phyloP scores from a whole-genome alignment of 2,797 vertebrate species.

The Cuculus canorus region DNA sequence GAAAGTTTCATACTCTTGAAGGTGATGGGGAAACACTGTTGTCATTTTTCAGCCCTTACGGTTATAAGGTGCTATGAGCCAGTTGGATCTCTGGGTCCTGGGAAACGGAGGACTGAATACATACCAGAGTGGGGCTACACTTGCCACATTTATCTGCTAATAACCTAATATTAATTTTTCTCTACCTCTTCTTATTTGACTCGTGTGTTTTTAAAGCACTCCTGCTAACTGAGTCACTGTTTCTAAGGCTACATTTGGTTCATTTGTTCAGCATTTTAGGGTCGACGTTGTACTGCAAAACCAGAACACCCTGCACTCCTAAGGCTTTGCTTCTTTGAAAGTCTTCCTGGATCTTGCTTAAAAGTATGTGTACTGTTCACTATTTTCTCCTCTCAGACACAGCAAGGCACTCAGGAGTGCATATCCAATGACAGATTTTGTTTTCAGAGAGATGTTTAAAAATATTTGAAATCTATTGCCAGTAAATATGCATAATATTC shows the following conservation, averaged over 20 bases:
- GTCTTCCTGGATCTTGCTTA: background rate
- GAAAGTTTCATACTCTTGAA: background rate
- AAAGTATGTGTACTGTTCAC: background rate
- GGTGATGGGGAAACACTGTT: background rate
- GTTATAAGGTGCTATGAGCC: background rate
- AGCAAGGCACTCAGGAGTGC: background rate
- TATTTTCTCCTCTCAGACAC: background rate
- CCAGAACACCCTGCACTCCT: background rate
- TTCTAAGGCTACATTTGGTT: background rate
- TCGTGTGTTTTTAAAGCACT: background rate
- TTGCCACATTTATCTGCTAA: background rate
- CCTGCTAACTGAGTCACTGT: background rate
- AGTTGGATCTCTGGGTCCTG: background rate
- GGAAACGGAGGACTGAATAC: background rate
- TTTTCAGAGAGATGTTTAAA: constrained; percentile 26
- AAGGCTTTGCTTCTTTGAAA: background rate
- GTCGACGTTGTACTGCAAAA: background rate
- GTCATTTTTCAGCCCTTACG: background rate
- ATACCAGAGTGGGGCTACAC: rapidly evolving
- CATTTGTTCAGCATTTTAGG: background rate
- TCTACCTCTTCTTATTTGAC: background rate
- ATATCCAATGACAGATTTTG: background rate
- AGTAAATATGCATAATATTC: constrained; percentile 48
- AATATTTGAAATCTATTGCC: constrained; percentile 19
- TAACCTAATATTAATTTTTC: background rate